A percentile compares a stretch with the other conserved stretches of the same genome.
Conservation (phyloP, 2,113 vertebrate species). For the Variabilichromis moorii region DNA sequence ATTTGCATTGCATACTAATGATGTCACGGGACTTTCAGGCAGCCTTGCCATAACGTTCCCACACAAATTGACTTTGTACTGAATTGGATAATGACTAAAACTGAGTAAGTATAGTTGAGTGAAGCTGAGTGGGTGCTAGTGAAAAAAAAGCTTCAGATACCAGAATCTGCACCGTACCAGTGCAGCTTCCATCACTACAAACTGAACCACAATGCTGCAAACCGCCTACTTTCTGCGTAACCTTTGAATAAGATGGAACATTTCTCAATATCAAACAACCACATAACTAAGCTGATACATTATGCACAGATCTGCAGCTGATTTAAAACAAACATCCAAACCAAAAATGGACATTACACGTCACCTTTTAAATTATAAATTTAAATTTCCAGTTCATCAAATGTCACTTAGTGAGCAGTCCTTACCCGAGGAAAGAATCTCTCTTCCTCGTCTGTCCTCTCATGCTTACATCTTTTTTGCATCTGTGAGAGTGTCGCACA, state of each 20-base stretch:
- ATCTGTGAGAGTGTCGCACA: neutral
- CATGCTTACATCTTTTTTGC: neutral
- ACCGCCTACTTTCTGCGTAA: neutral
- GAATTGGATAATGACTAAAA: neutral
- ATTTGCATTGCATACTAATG: neutral
- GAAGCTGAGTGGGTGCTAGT: neutral
- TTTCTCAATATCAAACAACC: neutral
- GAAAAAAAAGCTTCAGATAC: neutral
- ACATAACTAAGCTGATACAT: neutral
- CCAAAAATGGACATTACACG: neutral
- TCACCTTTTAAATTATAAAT: neutral
- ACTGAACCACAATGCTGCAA: neutral
- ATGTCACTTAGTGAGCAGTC: neutral
- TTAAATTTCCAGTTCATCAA: neutral
- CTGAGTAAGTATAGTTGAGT: neutral
- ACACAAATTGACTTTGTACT: neutral
- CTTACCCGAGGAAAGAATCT: neutral
- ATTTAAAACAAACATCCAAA: neutral
- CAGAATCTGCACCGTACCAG: neutral
- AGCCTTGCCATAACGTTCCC: fast-evolving
- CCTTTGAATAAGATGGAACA: neutral
- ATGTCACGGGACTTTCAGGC: neutral
- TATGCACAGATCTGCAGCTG: neutral
- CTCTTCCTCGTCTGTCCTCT: neutral
- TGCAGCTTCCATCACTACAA: neutral